These are phyloP conservation scores for Ypsolopha sequella DNA, from an alignment of 2,888 invertebrate species.

Conservation along the genomic window DNA sequence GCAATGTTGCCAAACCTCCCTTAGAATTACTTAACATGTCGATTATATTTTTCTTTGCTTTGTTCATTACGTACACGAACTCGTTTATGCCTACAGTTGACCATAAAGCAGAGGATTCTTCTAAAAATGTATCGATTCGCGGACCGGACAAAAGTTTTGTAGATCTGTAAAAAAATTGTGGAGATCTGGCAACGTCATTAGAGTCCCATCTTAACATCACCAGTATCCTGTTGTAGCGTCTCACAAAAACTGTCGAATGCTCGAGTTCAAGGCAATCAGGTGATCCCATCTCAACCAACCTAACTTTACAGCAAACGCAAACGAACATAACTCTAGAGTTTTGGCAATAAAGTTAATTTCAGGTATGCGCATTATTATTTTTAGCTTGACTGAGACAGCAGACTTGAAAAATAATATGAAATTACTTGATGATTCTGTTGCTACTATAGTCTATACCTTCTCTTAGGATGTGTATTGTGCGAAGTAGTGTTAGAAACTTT, in stretches of 20 bases:
- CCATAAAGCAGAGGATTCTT: too few species aligned
- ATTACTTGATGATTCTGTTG: neutral
- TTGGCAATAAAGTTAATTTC: neutral
- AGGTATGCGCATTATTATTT: neutral
- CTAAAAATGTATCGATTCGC: too few species aligned
- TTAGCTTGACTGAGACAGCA: neutral
- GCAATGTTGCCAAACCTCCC: too few species aligned
- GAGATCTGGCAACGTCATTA: too few species aligned
- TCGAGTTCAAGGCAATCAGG: constrained; percentile 64
- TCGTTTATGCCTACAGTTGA: too few species aligned
- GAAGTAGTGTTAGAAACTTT: neutral
- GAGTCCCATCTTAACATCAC: constrained; percentile 7
- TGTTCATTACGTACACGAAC: too few species aligned
- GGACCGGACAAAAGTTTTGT: too few species aligned
- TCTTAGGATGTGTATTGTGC: neutral
- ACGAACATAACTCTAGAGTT: neutral
- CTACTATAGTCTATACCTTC: neutral
- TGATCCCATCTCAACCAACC: constrained; percentile 21
- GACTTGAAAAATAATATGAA: constrained; percentile 3
- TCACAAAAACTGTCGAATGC: constrained; percentile 60
- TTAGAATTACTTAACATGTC: too few species aligned
- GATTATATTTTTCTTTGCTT: too few species aligned
- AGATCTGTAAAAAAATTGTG: too few species aligned
- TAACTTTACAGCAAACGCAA: constrained; percentile 18
- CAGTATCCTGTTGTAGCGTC: constrained; percentile 51